Base-by-base conservation (phyloP, 64 coral and sea anemone genomes). In the Dendrophyllia cribrosa region DNA sequence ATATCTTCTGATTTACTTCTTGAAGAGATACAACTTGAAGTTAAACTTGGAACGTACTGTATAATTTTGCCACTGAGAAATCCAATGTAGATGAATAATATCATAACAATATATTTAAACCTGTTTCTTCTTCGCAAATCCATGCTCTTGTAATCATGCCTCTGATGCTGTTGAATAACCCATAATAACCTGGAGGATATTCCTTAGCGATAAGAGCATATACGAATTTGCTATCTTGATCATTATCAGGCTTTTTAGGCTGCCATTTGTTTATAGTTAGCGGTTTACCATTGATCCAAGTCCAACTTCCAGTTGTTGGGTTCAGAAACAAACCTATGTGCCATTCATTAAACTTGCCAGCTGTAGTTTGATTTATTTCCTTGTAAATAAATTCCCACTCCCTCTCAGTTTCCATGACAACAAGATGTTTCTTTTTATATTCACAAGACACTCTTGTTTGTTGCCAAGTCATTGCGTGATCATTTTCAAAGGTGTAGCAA, bases 91-190 rank as follows among this genome's bases (percentile, higher is more conserved):
- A 34, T 34, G 34, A 34, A 34, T 34, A 34, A 34, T 34, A 34
- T 34, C 34, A 34, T 34, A 64, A 3, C 0, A 24, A 69, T 4
- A 17, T 45, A 45, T 19, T 46, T 2, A 8, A 13, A 83, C 20
- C 79, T 66, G 45, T 64, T 83, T 66, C 16, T 24, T 22, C 19
- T 59, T 83, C 79, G 7, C 79, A 83, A 66, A 83, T 83, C 79
- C 79, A 83, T 46, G 58, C 79, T n/a, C 79, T 51, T 0, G 1
- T 0, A 21, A 46, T 3, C 17, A 22, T 4, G 6, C 15, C 17
- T 9, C 13, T n/a, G 19, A 83, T 49, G 34, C 6, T 49, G 59
- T 19, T 50, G 66, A 83, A 83, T 9, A 10, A 66, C 22, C 79
- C 79, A 21, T 66, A 65, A 63, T 1, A 10, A 65, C 79, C 79